Evolutionary conservation across 2,797 vertebrate species (phyloP), one percentile per base, ranked within the genome.

Genomic region (Aythya fuligula): DNA sequence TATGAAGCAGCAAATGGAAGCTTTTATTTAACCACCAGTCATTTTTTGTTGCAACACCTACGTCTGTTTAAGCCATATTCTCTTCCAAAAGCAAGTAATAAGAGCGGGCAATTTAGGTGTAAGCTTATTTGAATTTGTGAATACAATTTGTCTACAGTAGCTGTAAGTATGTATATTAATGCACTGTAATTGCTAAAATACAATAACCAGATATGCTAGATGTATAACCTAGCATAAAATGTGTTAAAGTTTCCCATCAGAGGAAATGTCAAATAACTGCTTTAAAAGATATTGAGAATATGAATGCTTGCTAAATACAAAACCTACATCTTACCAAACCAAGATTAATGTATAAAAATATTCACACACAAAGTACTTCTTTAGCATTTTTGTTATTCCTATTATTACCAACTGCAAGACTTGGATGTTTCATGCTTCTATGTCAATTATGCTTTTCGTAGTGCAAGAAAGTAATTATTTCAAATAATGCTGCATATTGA

Each of bases 381-480:
- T 38, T 47, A 84, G 10, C 56, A 47, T 76, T 94, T 82, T 56
- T 64, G 28, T 78, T 88, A 60, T 91, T 90, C 43, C 28, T 61
- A 27, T 66, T 67, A 38, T 65, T 87, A 67, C 54, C 80, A 39
- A 61, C 49, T 82, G 47, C 30, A 79, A 77, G 57, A 65, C 24
- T 89, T 71, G 61, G 57, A 64, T 82, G 69, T 28, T 83, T 91
- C 53, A 28, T 60, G 21, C 5, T 73, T 79, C 64, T 36, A 17
- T 45, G 45, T 89, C 86, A 89, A 22, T 76, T 88, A 49, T 0
- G 3, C 56, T 92, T 87, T 82, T 74, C 49, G 70, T 38, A 75
- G 45, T 47, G 41, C 54, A 76, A 58, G 47, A 70, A 87, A 93
- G 66, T 67, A 89, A 87, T 92, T 89, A 75, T 92, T 93, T 92